A percentile compares a stretch with the other conserved stretches of the same genome.
Conservation (phyloP, 2,113 vertebrate species). For the Dasyurus viverrinus region DNA sequence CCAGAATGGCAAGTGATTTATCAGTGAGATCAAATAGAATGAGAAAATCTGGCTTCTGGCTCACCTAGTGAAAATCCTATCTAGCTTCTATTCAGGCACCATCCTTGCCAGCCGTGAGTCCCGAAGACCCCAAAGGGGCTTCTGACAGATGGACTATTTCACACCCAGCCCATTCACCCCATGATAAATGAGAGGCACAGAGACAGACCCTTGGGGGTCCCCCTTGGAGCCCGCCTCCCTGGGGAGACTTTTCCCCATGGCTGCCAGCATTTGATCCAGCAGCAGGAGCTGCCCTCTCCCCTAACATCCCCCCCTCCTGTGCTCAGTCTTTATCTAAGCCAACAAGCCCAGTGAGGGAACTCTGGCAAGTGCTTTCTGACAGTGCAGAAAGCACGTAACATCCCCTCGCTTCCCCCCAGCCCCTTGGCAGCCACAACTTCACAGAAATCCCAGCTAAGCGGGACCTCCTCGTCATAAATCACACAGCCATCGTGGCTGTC, state of each 20-base stretch:
- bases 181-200: slow-evolving; percentile 18
- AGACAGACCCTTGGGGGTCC: background rate
- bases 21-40: background rate
- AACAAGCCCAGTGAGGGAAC: slow-evolving; percentile 60
- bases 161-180: background rate
- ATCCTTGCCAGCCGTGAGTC: fast-evolving
- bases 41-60: background rate
- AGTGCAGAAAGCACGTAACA: slow-evolving; percentile 56
- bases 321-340: background rate
- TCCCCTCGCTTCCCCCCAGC: slow-evolving; percentile 36
- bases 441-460: slow-evolving; percentile 75
- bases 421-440: slow-evolving; percentile 75
- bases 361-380: slow-evolving; percentile 77
- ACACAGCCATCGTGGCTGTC: slow-evolving; percentile 58
- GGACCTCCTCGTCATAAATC: slow-evolving; percentile 82
- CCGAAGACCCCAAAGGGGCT: background rate
- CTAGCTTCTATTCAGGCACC: background rate
- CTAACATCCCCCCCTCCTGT: slow-evolving; percentile 3
- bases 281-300: background rate
- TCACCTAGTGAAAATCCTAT: background rate
- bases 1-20: background rate
- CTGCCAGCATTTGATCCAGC: slow-evolving; percentile 21
- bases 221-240: background rate
- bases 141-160: slow-evolving; percentile 24
- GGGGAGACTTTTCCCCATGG: background rate